Conservation (phyloP, 1,140 invertebrate genomes). For the Acromyrmex heyeri region DNA sequence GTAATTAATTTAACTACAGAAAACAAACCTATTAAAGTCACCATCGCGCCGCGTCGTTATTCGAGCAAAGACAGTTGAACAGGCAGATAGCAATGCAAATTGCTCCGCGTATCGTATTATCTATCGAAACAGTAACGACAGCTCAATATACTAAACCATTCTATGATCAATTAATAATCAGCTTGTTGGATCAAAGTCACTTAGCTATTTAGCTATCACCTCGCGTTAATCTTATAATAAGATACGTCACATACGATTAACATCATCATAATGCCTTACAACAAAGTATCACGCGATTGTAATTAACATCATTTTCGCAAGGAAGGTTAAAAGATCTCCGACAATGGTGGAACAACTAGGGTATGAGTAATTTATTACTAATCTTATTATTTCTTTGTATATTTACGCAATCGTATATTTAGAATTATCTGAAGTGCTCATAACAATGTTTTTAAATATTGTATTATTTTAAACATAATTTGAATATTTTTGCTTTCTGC, state of each 20-base stretch:
- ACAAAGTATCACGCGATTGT: neutral
- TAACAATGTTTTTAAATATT: neutral
- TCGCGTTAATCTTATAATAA: neutral
- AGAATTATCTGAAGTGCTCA: neutral
- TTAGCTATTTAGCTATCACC: neutral
- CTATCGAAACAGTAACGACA: neutral
- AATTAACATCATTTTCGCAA: slow-evolving; percentile 8
- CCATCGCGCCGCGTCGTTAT: neutral
- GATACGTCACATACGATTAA: neutral
- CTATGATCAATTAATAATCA: neutral
- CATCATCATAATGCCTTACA: neutral
- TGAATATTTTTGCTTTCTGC: neutral
- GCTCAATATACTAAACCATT: neutral
- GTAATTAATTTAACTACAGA: too few species aligned
- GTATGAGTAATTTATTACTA: neutral
- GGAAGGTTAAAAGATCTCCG: neutral
- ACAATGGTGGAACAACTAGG: neutral
- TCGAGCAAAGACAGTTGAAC: neutral
- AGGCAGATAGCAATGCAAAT: neutral
- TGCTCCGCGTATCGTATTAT: neutral
- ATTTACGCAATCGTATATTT: neutral
- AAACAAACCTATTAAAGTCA: too few species aligned
- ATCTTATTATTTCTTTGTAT: neutral
- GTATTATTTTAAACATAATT: neutral
- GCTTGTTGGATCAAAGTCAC: neutral